These are phyloP conservation scores for Lepilemur septentrionalis DNA, from an alignment of 2,797 vertebrate genomes.

Conservation along the genomic window DNA sequence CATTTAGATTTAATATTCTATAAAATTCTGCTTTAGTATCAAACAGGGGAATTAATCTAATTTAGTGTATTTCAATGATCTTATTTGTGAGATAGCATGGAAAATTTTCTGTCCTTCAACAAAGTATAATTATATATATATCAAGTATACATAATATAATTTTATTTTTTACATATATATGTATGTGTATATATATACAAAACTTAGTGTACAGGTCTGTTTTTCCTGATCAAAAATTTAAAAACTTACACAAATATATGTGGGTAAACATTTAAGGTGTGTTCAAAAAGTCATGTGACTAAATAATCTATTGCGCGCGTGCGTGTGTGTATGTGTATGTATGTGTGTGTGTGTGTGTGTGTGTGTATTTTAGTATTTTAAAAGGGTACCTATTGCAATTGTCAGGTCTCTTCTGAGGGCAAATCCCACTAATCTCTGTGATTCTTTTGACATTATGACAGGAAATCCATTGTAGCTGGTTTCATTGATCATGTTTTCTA, in stretches of 20 bases:
- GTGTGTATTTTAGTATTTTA: background rate
- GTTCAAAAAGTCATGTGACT: background rate
- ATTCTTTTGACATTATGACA: slow-evolving; percentile 98
- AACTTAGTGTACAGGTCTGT: background rate
- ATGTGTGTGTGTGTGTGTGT: background rate
- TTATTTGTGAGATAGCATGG: background rate
- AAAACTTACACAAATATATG: background rate
- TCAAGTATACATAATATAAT: background rate
- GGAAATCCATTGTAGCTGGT: slow-evolving; percentile 99
- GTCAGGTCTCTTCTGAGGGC: slow-evolving; percentile 98
- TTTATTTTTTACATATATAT: background rate
- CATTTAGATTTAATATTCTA: background rate
- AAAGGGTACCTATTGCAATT: slow-evolving; percentile 93
- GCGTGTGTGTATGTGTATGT: background rate
- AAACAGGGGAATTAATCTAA: background rate
- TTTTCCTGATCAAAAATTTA: background rate
- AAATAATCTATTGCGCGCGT: background rate
- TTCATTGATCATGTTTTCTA: slow-evolving; percentile 95
- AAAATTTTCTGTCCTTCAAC: background rate
- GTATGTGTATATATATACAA: background rate
- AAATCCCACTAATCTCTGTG: slow-evolving; percentile 97
- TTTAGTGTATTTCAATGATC: background rate
- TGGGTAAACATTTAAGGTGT: background rate
- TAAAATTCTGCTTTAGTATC: background rate
- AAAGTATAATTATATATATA: background rate